A percentile compares a stretch with the other conserved stretches of the same genome.
These are phyloP conservation scores for Lordiphosa stackelbergi DNA, from an alignment of 1,140 invertebrate species.

Conservation along the genomic window DNA sequence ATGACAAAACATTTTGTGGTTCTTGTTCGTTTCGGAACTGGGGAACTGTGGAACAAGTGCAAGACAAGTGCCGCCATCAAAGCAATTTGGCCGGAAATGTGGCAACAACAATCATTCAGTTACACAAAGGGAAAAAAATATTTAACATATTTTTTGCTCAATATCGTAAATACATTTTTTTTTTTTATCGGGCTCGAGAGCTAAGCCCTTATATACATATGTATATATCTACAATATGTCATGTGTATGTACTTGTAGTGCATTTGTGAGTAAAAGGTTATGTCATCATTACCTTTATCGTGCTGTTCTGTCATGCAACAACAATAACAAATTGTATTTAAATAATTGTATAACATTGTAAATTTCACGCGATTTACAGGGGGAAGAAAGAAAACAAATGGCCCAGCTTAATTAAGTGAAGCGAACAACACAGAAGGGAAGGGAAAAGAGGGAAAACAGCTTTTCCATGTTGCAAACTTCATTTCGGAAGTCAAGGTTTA, in stretches of 20 bases:
- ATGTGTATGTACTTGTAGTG: too few species aligned
- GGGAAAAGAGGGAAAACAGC: background rate
- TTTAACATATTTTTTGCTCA: constrained; percentile 22
- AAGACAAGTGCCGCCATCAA: constrained; percentile 3
- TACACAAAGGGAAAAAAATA: background rate
- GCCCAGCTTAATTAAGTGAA: too few species aligned
- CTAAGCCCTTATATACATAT: too few species aligned
- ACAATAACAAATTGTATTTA: constrained; percentile 46
- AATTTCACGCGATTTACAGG: constrained; percentile 48
- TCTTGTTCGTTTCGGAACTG: background rate
- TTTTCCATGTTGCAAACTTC: too few species aligned
- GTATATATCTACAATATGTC: too few species aligned
- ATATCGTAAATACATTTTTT: constrained; percentile 18
- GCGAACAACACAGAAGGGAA: too few species aligned
- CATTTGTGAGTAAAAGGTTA: constrained; percentile 27
- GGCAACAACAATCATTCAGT: constrained; percentile 22
- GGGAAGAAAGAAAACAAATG: constrained; percentile 16
- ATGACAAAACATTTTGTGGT: background rate
- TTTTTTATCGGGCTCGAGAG: too few species aligned
- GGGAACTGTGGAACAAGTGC: constrained; percentile 1
- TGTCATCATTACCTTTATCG: constrained; percentile 45
- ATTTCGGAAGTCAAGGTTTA: too few species aligned
- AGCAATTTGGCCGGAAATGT: constrained; percentile 47
- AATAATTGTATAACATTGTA: constrained; percentile 57
- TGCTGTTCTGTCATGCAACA: constrained; percentile 45